Evolutionary conservation across 2,888 invertebrate genomes (phyloP).

Genomic region (Rhyacophila evoluta): DNA sequence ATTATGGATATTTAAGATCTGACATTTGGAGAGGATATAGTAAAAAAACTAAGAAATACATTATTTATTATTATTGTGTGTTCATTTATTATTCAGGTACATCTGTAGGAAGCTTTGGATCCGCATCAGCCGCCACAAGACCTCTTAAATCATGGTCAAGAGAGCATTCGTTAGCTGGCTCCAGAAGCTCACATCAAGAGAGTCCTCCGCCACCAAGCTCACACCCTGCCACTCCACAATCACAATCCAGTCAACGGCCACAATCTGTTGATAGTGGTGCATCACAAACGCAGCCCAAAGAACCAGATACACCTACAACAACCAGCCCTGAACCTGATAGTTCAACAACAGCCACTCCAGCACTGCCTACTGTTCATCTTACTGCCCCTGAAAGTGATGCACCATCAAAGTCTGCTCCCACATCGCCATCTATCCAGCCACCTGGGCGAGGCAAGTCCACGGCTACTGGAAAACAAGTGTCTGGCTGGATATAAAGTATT

Average conservation of each 20-base stretch:
- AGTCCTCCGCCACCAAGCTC: conserved; percentile 60
- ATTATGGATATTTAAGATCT: too few relatives aligned
- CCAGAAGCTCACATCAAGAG: conserved; percentile 58
- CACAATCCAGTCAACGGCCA: conserved; percentile 60
- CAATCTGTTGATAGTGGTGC: conserved; percentile 61
- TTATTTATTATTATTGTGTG: background rate
- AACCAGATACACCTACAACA: background rate
- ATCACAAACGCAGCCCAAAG: conserved; percentile 44
- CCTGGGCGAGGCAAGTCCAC: conserved; percentile 77
- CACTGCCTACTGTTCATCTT: conserved; percentile 56
- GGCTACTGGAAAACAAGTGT: conserved; percentile 78
- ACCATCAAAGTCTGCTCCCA: conserved; percentile 62
- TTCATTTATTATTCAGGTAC: background rate
- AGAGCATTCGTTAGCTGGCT: conserved; percentile 61
- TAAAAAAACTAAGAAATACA: too few relatives aligned
- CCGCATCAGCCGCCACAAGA: conserved; percentile 60
- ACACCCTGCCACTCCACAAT: conserved; percentile 61
- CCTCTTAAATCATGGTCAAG: conserved; percentile 61
- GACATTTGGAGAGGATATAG: too few relatives aligned
- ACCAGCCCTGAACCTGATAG: background rate
- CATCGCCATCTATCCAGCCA: conserved; percentile 59
- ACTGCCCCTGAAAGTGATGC: conserved; percentile 57
- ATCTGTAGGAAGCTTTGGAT: conserved; percentile 59
- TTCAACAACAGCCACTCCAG: background rate
- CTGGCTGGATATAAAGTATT: conserved; percentile 76